Conservation (phyloP, 2,113 vertebrate species). For the Perccottus glenii region DNA sequence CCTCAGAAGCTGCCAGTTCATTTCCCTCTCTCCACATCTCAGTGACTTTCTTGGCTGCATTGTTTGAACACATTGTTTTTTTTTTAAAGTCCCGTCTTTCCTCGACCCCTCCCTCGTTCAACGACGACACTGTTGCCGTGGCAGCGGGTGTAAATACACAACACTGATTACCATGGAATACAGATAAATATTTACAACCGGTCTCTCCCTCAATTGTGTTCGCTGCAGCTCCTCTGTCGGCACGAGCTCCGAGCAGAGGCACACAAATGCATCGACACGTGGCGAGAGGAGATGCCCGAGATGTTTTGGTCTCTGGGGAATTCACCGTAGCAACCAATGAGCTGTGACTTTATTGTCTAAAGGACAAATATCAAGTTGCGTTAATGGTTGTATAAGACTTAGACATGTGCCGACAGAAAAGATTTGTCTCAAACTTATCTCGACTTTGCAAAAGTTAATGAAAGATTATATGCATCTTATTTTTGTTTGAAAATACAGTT, state of each 20-base stretch:
- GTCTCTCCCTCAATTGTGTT: constrained; percentile 8
- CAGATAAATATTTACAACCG: constrained; percentile 67
- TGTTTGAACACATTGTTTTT: constrained; percentile 1
- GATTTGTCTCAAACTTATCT: no score
- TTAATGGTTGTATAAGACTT: not conserved
- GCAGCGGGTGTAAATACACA: constrained; percentile 57
- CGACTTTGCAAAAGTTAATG: no score
- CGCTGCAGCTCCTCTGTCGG: not conserved
- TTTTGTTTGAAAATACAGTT: no score
- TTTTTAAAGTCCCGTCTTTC: not conserved
- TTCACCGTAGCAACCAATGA: constrained; percentile 47
- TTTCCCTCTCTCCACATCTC: constrained; percentile 23
- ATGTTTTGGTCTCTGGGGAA: constrained; percentile 59
- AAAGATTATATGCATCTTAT: no score
- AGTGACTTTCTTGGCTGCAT: constrained; percentile 1
- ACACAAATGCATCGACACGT: constrained; percentile 10
- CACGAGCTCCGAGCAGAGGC: not conserved
- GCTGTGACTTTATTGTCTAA: constrained; percentile 52
- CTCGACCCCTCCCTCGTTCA: constrained; percentile 42
- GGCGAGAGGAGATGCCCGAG: constrained; percentile 9
- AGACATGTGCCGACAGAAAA: no score
- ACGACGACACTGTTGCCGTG: constrained; percentile 40
- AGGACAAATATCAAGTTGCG: constrained; percentile 5
- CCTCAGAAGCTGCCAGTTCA: not conserved
- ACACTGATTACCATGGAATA: constrained; percentile 69